Evolutionary conservation across 2,113 vertebrate genomes (phyloP).

Genomic region (Ascaphus truei): DNA sequence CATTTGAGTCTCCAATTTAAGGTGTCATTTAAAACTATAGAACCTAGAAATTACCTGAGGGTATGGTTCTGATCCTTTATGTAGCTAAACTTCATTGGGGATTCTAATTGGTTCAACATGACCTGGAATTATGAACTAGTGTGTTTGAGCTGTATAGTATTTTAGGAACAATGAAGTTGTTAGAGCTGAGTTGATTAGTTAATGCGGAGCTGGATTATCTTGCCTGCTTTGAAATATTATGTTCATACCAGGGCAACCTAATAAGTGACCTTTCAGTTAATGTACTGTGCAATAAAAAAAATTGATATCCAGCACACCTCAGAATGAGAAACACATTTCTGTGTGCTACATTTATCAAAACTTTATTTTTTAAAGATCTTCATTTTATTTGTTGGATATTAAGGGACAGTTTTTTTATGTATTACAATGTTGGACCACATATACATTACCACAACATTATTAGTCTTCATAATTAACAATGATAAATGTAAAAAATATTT

Average conservation of each 20-base stretch:
- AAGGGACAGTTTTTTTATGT: too few species aligned
- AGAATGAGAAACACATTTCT: not conserved
- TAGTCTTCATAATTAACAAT: too few species aligned
- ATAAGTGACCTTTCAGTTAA: too few species aligned
- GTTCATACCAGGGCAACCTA: not conserved
- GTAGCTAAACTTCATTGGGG: not conserved
- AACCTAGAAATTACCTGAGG: not conserved
- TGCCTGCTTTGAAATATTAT: not conserved
- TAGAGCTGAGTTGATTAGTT: conserved; percentile 11
- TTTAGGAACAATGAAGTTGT: not conserved
- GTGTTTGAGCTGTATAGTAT: not conserved
- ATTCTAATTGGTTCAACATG: not conserved
- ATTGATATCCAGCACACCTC: not conserved
- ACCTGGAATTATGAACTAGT: not conserved
- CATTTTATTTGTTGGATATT: too few species aligned
- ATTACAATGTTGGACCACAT: too few species aligned
- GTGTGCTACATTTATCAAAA: not conserved
- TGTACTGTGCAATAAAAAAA: not conserved
- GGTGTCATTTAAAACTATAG: conserved; percentile 16
- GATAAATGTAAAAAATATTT: too few species aligned
- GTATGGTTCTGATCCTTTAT: not conserved
- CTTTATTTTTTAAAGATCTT: too few species aligned
- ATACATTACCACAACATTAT: too few species aligned
- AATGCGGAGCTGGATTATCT: not conserved
- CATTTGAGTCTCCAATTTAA: conserved; percentile 1